These are phyloP conservation scores for Drosophila quinaria DNA, from an alignment of 2,888 invertebrate species.

Conservation along the genomic window DNA sequence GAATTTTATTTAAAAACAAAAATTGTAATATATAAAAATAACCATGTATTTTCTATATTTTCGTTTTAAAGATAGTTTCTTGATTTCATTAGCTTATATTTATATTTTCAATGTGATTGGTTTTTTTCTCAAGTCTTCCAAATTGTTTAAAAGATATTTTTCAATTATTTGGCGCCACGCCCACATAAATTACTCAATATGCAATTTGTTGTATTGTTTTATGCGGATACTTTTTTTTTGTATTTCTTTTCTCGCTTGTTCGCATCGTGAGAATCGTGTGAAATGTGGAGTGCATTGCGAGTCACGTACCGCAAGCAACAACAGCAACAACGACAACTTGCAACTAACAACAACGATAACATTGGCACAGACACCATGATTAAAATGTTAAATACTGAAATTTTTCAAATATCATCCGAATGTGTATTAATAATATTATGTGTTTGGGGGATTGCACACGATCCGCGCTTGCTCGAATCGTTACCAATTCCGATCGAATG, in stretches of 20 bases:
- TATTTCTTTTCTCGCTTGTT: slow-evolving; percentile 31
- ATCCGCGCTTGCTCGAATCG: too few relatives aligned
- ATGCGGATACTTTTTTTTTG: slow-evolving; percentile 11
- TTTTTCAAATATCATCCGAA: slow-evolving; percentile 48
- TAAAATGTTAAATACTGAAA: slow-evolving; percentile 58
- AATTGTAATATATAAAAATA: too few relatives aligned
- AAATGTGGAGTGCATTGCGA: slow-evolving; percentile 66
- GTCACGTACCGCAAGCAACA: slow-evolving; percentile 64
- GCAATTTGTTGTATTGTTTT: slow-evolving; percentile 25
- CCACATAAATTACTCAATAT: slow-evolving; percentile 40
- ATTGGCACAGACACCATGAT: slow-evolving; percentile 54
- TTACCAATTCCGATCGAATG: slow-evolving; percentile 36
- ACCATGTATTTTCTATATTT: neutral
- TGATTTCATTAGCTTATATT: too few relatives aligned
- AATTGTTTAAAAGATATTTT: neutral
- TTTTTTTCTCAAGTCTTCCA: neutral
- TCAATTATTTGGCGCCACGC: slow-evolving; percentile 10
- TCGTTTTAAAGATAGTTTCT: too few relatives aligned
- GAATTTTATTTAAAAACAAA: too few relatives aligned
- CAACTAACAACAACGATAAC: slow-evolving; percentile 21
- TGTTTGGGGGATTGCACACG: slow-evolving; percentile 49
- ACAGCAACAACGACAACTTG: slow-evolving; percentile 20
- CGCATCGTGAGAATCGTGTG: slow-evolving; percentile 63
- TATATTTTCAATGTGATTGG: neutral
- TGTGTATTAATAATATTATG: slow-evolving; percentile 26